Evolutionary conservation across 2,797 vertebrate genomes (phyloP).

Genomic region (Allenopithecus nigroviridis): DNA sequence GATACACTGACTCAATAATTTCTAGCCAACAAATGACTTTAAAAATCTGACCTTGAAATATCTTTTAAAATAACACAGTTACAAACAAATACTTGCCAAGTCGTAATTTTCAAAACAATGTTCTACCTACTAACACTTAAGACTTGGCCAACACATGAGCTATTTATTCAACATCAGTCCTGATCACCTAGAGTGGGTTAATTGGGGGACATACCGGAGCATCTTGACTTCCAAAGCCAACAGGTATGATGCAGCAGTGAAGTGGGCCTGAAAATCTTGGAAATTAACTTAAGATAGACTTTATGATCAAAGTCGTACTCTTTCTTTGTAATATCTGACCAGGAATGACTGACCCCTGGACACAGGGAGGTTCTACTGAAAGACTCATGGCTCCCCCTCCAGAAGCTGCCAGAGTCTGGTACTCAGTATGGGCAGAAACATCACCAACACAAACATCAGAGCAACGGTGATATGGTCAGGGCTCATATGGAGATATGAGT

Average conservation of each 20-base stretch:
- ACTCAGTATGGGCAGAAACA: background rate
- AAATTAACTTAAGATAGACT: background rate
- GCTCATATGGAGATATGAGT: background rate
- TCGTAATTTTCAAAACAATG: background rate
- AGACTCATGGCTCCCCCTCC: background rate
- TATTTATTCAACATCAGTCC: background rate
- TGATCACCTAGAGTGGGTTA: background rate
- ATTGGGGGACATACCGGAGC: background rate
- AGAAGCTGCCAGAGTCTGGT: background rate
- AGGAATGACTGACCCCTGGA: background rate
- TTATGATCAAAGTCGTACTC: background rate
- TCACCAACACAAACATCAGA: background rate
- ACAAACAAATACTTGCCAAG: background rate
- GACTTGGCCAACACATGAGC: background rate
- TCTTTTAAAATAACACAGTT: background rate
- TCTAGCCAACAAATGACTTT: constrained; percentile 20
- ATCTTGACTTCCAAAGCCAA: background rate
- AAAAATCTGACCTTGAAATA: constrained; percentile 22
- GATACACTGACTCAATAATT: background rate
- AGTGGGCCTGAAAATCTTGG: background rate
- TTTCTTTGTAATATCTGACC: background rate
- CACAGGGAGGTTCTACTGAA: background rate
- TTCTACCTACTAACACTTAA: background rate
- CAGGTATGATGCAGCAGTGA: background rate
- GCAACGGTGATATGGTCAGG: background rate